Base-by-base conservation (phyloP, 1,140 invertebrate genomes). In the Eurosta solidaginis region DNA sequence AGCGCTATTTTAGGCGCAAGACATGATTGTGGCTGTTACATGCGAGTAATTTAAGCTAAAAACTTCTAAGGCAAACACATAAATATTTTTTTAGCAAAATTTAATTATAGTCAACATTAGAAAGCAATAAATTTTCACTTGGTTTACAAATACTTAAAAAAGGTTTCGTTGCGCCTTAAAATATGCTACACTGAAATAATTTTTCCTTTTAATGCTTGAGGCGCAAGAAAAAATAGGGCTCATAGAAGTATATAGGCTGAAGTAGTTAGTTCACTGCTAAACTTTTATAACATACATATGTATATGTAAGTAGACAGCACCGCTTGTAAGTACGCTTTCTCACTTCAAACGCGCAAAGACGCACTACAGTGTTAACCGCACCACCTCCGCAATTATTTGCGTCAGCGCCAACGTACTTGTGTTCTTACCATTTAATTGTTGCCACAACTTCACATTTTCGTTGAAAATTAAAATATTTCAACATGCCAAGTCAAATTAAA, bases 401-500 rank as follows among this genome's bases (percentile, higher is more conserved):
- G 27, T 17, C 29, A 59, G n/a, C n/a, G n/a, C n/a, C n/a, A n/a
- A n/a, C n/a, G n/a, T n/a, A n/a, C n/a, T n/a, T n/a, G n/a, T n/a
- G n/a, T 33, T 54, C 50, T 54, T 25, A 54, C 50, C 50, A 54
- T 7, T 59, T 59, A 68, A 42, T 27, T 68, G 59, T 33, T 27
- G n/a, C 10, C 40, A 40, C 14, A n/a, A 17, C 33, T n/a, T 17
- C 22, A 68, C 33, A 9, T 40, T 68, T 68, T 68, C 59, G 59
- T 68, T 68, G 59, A 10, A 42, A 68, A 68, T 68, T 68, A 68
- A 68, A 68, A 68, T 68, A 42, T 68, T 68, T 33, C 36, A 68
- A 68, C 59, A 68, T 68, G 59, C 75, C 76, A 77, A 77, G 76
- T 85, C 85, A 85, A 85, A 85, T 85, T 85, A 85, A 85, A 85